Evolutionary conservation across 2,797 vertebrate genomes (phyloP), one percentile per base, ranked within the genome.

Genomic region (Discoglossus pictus): DNA sequence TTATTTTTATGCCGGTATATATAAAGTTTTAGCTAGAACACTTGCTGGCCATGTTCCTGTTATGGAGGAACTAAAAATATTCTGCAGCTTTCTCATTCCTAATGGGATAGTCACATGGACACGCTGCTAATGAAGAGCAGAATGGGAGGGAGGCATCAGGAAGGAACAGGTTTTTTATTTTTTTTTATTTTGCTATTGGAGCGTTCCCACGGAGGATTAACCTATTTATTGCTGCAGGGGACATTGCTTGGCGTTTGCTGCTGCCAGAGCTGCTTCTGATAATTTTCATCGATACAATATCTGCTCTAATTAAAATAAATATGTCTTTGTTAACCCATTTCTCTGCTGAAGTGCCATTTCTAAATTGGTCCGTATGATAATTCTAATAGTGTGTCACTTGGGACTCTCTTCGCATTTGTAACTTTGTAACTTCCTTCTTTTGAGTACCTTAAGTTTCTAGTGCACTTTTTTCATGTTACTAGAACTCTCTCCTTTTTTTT

Each of bases 61-160:
- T 35, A 36, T 7, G 61, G n/a, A 59, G 25, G 47, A 67, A 59
- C 55, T 68, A 68, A 44, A 68, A 60, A 68, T 61, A 68, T 52
- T 44, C 25, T 40, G n/a, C 56, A 35, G 47, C 47, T 53, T 20
- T 4, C 23, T 44, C 18, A 52, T 60, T 61, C 46, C 27, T 61
- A 47, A 35, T 52, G 48, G 65, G n/a, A 15, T 61, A 27, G 55
- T 52, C 44, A 44, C 65, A 52, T 59, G 54, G 11, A 52, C 3
- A 60, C 27, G 4, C 42, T 25, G 6, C 51, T 47, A 48, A 20
- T 46, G 40, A 55, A 36, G 21, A 23, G 40, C n/a, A n/a, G n/a
- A n/a, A n/a, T n/a, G n/a, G n/a, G 21, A 56, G 39, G 23, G 15
- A n/a, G 15, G 42, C 34, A 55, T 10, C 39, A 36, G 4, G 44